Evolutionary conservation across 92 coral and sea anemone species (phyloP).

Genomic region (Heteractis magnifica): DNA sequence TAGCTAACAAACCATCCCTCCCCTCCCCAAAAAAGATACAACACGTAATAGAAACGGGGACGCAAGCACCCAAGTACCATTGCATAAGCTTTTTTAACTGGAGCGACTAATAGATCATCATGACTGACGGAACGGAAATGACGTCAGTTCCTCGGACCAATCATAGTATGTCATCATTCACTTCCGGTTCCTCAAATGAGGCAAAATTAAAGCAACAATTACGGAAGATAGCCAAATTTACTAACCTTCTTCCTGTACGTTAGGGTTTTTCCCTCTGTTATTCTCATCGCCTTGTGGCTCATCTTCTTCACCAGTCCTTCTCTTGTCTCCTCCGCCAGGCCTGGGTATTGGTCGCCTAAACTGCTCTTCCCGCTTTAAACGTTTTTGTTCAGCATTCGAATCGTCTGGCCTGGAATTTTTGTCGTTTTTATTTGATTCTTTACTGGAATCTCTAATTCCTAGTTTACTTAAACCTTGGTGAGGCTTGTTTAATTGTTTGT

Average conservation of each 20-base stretch:
- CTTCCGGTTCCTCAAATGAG: background rate
- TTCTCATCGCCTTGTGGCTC: constrained; percentile 15
- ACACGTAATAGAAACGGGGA: no score
- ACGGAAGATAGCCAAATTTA: background rate
- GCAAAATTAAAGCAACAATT: background rate
- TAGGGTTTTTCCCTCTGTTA: background rate
- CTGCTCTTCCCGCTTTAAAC: constrained; percentile 16
- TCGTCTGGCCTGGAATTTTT: background rate
- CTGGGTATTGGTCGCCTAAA: constrained; percentile 45
- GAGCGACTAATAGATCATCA: no score
- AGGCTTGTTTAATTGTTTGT: constrained; percentile 15
- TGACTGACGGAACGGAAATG: no score
- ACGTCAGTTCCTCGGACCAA: no score
- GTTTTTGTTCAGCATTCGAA: background rate
- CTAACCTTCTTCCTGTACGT: constrained; percentile 33
- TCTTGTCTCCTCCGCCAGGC: constrained; percentile 32
- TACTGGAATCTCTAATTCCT: no score
- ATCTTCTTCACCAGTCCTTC: constrained; percentile 14
- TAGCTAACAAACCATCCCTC: no score
- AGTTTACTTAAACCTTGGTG: constrained; percentile 8
- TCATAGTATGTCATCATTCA: no score
- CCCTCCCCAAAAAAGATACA: no score
- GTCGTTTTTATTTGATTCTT: constrained; percentile 1
- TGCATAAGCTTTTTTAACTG: no score
- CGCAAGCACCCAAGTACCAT: no score